Evolutionary conservation across 1,140 invertebrate genomes (phyloP), one percentile per base, ranked within the genome.

Genomic region (Scylla paramamosain): DNA sequence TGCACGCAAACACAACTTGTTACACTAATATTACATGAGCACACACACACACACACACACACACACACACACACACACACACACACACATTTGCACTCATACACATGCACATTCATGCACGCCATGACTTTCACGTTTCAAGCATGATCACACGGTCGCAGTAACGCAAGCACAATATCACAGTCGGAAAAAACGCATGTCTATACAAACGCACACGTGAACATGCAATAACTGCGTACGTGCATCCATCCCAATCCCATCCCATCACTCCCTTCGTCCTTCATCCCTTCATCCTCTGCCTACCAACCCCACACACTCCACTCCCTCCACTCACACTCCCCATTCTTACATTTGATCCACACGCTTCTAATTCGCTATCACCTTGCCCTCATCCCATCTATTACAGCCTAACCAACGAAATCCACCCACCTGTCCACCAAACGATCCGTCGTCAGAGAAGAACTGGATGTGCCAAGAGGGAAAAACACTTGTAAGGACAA

Each of bases 31-130:
- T 39, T 39, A 39, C 1, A 39, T 39, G 6, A 39, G 8, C 67
- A 77, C 8, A n/a, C 52, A 59, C 52, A 59, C 52, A 59, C 52
- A 59, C 52, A 59, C 52, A 59, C 52, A 59, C 52, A 59, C 52
- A 59, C 52, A 59, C 52, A 59, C 52, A 59, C 52, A 59, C 52
- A 59, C 67, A 77, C 67, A 77, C 67, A 77, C 67, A 77, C 67
- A 77, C 67, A 77, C n/a, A 77, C 67, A 90, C 88, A n/a, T 20
- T 8, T 25, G 39, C 1, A 25, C 39, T 39, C 39, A 48, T 32
- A 25, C 87, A 89, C 87, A 20, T 16, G 25, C 39, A 89, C 0
- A n/a, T 20, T 46, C 45, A 52, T 32, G 25, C 0, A 77, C 67
- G 25, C 67, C 39, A 39, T 39, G 6, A 39, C 39, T 39, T 39